Evolutionary conservation across 2,888 invertebrate species (phyloP).

Genomic region (Thymelicus acteon): DNA sequence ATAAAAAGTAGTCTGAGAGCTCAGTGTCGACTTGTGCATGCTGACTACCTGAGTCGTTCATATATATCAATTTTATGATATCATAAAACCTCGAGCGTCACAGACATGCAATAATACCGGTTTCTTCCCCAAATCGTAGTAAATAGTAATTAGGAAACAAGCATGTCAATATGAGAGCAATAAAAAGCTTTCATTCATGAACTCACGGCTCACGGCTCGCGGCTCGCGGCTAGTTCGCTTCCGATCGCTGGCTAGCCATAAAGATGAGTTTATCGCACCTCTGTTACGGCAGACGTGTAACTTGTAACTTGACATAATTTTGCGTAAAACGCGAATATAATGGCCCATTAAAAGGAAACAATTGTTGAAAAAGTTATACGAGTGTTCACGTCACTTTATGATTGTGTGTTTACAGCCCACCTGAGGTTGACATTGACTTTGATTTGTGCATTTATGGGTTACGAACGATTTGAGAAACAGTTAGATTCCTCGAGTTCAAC

Average conservation of each 20-base stretch:
- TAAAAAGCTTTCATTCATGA: conserved; percentile 82
- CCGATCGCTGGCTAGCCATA: conserved; percentile 79
- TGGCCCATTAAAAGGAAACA: conserved; percentile 84
- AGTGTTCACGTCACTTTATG: conserved; percentile 82
- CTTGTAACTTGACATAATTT: conserved; percentile 84
- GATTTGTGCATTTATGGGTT: conserved; percentile 81
- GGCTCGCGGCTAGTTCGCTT: conserved; percentile 71
- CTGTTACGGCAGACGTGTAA: conserved; percentile 81
- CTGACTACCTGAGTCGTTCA: conserved; percentile 55
- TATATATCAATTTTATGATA: conserved; percentile 80
- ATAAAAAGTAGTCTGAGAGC: conserved; percentile 55
- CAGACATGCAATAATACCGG: conserved; percentile 75
- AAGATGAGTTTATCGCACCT: conserved; percentile 82
- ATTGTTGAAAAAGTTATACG: conserved; percentile 85
- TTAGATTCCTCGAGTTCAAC: conserved; percentile 43
- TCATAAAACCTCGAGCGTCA: conserved; percentile 74
- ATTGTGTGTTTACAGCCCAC: conserved; percentile 81
- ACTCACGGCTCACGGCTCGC: conserved; percentile 61
- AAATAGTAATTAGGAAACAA: conserved; percentile 78
- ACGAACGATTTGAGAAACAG: conserved; percentile 59
- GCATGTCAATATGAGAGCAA: conserved; percentile 79
- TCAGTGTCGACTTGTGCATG: conserved; percentile 49
- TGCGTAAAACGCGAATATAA: conserved; percentile 83
- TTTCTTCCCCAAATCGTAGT: conserved; percentile 77
- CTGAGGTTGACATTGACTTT: conserved; percentile 84